Base-by-base conservation (phyloP, 2,888 invertebrate species). In the Ommatoiulus sabulosus region DNA sequence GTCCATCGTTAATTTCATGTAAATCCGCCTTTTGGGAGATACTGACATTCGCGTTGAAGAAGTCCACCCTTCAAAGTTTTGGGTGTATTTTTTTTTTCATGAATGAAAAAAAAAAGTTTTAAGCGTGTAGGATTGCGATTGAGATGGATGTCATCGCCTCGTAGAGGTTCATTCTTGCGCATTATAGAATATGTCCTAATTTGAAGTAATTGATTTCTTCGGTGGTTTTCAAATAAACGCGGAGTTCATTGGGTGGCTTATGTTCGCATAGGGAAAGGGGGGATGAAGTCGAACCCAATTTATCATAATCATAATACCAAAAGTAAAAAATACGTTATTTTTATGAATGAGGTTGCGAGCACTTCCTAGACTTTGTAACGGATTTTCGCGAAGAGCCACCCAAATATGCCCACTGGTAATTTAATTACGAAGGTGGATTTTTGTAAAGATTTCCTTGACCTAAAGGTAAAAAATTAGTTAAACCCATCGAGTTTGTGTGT, bases 201-300 rank as follows among this genome's bases (percentile, higher is more conserved):
- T 80, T 80, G 80, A 80, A 80, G 80, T 80, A 80, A 80, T 80
- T 80, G 80, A 80, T 80, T 80, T 80, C 72, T 72, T 24, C 72
- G n/a, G 8, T 24, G 24, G 24, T 35, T 80, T 80, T 43, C 80
- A 43, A 35, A 80, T 24, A 15, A 43, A 80, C 7, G 7, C 3
- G 80, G 24, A 24, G 80, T 80, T 80, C 35, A 80, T 80, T 80
- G 80, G 80, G 80, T 80, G 72, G 80, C 80, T 12, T 80, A 43
- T 24, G 80, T 15, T 8, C 80, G 7, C 52, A 48, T 52, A 24
- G 24, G 20, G 24, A 20, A 35, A 24, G 72, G 6, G 72, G 72
- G 63, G 63, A n/a, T 12, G 24, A 80, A 80, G 80, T 80, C 80
- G 15, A 80, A 15, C 80, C 80, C 35, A 80, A 80, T 80, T 80